These are phyloP conservation scores for Phenganax stokvisi DNA, from an alignment of 92 coral and sea anemone species.

Conservation along the genomic window DNA sequence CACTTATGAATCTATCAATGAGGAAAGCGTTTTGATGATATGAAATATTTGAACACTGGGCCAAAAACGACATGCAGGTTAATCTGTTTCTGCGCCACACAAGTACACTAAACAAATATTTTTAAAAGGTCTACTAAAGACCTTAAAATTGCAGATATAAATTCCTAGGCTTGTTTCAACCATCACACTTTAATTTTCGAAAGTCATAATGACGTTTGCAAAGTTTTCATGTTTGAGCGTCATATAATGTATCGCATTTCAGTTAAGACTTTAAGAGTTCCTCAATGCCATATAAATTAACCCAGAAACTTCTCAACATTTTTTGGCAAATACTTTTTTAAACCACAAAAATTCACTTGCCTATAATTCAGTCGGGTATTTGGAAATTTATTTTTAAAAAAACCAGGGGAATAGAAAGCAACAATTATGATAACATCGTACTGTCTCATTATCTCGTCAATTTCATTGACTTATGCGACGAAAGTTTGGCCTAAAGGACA, in stretches of 20 bases:
- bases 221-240: too few relatives aligned
- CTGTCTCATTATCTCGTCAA: neutral
- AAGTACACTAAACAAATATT: too few relatives aligned
- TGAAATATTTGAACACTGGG: too few relatives aligned
- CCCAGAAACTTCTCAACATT: neutral
- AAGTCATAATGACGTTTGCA: too few relatives aligned
- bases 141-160: too few relatives aligned
- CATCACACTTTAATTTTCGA: too few relatives aligned
- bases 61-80: neutral
- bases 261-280: neutral
- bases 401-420: neutral
- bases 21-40: too few relatives aligned
- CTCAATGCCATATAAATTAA: neutral
- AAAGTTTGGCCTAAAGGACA: constrained; percentile 16
- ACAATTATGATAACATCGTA: neutral
- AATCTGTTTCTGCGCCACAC: neutral
- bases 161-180: too few relatives aligned
- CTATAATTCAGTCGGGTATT: too few relatives aligned
- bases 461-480: neutral
- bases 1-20: too few relatives aligned
- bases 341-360: neutral
- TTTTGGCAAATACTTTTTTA: neutral
- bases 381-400: neutral
- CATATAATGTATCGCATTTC: neutral
- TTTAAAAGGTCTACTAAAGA: too few relatives aligned